phyloP scores from a whole-genome alignment of 2,113 vertebrate genomes.

The Eretmochelys imbricata region DNA sequence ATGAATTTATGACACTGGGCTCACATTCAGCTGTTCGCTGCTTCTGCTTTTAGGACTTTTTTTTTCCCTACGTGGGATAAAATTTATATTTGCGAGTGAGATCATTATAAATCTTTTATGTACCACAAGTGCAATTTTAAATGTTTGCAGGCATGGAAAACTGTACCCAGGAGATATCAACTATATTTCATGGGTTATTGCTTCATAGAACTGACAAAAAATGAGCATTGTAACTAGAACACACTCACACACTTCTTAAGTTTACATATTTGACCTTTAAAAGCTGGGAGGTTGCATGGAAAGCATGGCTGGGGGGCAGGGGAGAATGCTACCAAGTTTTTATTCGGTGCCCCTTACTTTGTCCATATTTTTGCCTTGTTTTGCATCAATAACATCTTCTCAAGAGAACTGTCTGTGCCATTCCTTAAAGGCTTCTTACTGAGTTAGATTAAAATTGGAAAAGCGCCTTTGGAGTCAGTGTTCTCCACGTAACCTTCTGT shows the following conservation, averaged over 20 bases:
- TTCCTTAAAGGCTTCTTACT: background rate
- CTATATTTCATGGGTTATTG: slow-evolving; percentile 69
- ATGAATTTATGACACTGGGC: slow-evolving; percentile 72
- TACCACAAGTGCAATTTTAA: slow-evolving; percentile 76
- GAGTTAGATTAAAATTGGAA: slow-evolving; percentile 4
- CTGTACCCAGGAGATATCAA: slow-evolving; percentile 68
- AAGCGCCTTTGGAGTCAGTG: background rate
- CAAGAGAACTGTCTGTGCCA: background rate
- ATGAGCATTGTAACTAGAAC: slow-evolving; percentile 50
- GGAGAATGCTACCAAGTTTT: slow-evolving; percentile 16
- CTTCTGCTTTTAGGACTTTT: slow-evolving; percentile 73
- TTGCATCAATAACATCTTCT: background rate
- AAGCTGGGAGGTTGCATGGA: slow-evolving; percentile 41
- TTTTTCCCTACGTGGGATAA: slow-evolving; percentile 68
- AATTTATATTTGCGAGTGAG: slow-evolving; percentile 79
- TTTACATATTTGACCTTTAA: slow-evolving; percentile 63
- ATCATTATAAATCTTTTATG: slow-evolving; percentile 81
- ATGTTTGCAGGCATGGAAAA: slow-evolving; percentile 75
- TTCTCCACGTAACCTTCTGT: background rate
- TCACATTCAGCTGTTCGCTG: slow-evolving; percentile 74
- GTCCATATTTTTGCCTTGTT: slow-evolving; percentile 7
- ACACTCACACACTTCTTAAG: slow-evolving; percentile 43
- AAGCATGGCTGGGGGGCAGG: background rate
- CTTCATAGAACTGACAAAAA: slow-evolving; percentile 62
- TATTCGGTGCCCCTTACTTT: background rate